Evolutionary conservation across 1,140 invertebrate genomes (phyloP).

Genomic region (Drosophila kurseongensis): DNA sequence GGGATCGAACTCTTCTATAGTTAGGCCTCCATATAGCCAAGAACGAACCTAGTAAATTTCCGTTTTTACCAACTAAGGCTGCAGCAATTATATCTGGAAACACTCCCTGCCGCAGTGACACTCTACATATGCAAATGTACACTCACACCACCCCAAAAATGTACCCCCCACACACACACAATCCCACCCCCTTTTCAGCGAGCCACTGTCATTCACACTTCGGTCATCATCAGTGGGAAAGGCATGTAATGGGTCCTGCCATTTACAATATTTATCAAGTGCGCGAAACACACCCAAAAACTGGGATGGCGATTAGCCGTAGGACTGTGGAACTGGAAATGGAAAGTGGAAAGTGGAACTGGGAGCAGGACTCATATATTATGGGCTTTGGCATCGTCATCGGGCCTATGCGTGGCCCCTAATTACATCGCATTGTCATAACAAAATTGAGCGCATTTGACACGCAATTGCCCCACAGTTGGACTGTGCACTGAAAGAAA

Average conservation of each 20-base stretch:
- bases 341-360: constrained; percentile 3
- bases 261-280: constrained; percentile 55
- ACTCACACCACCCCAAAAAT: background rate
- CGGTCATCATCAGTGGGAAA: constrained; percentile 32
- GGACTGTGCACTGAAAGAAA: constrained; percentile 12
- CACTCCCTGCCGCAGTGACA: constrained; percentile 24
- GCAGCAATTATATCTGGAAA: constrained; percentile 6
- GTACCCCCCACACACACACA: background rate
- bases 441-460: constrained; percentile 82
- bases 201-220: constrained; percentile 48
- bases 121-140: constrained; percentile 30
- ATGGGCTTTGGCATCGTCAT: constrained; percentile 51
- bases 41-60: background rate
- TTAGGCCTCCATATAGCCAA: background rate
- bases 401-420: constrained; percentile 77
- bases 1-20: background rate
- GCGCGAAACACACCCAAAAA: constrained; percentile 44
- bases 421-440: constrained; percentile 82
- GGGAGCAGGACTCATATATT: constrained; percentile 51
- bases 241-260: constrained; percentile 30
- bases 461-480: constrained; percentile 72
- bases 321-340: constrained; percentile 1
- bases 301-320: constrained; percentile 28
- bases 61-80: background rate
- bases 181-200: constrained; percentile 1